Base-by-base conservation (phyloP, 2,888 invertebrate species). In the Pyrochroa serraticornis region DNA sequence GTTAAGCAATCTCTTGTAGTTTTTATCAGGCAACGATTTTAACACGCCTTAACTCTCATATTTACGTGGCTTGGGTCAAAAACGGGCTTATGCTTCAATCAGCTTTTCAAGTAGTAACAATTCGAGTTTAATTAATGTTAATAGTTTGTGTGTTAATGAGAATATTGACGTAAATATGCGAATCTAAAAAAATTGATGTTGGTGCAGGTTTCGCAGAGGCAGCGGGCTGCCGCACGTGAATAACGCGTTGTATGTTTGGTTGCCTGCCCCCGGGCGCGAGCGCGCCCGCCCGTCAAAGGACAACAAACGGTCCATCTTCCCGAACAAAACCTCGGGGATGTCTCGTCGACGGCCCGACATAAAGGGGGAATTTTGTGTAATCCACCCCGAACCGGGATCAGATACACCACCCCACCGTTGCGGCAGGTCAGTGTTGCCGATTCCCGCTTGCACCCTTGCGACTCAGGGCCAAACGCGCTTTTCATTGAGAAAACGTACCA, bases 401-500 rank as follows among this genome's bases (percentile, higher is more conserved):
- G 59, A 59, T 59, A 50, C 51, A 55, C 54, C 59, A 49, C 59
- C 73, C 72, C 71, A 70, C 71, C 73, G 71, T 75, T 75, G 70
- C 60, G 72, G 71, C 65, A 75, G 75, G 75, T 75, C 75, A 63
- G 58, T 59, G 59, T 52, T 22, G 36, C 10, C 51, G 46, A 37
- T 51, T 51, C 57, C 57, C 57, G 50, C 13, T 10, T 39, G 10
- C 39, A 22, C 22, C 22, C 22, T 22, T 22, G 22, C 22, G 34
- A 42, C 45, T 52, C n/a, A 7, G n/a, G 32, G 12, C 33, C 32
- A 14, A 37, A 44, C 44, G 14, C n/a, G 7, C 31, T 31, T 43
- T 42, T 43, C 9, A 43, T 45, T 8, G n/a, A 45, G 34, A 13
- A 7, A 12, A 12, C 73, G 71, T 67, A 80, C 80, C 80, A 80